Base-by-base conservation (phyloP, 92 coral and sea anemone genomes). In the Diadumene lineata region DNA sequence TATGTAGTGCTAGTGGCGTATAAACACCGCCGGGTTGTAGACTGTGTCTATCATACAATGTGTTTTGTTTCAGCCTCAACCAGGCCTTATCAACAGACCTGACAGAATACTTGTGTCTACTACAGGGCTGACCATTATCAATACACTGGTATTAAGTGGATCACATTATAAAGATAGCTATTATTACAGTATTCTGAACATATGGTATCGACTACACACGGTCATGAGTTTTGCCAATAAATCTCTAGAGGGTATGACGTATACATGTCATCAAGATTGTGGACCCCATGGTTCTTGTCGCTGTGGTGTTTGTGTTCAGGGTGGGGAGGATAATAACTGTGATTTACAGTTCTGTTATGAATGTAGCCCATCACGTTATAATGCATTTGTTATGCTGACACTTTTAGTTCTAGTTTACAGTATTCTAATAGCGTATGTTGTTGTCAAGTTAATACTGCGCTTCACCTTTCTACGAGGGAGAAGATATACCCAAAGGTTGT, bases 251-350 rank as follows among this genome's bases (percentile, higher is more conserved):
- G 75, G 57, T 64, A 43, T 81, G 26, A 84, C 84, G 0, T 96
- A 96, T 72, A 72, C 96, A 0, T 96, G 99, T 57, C 78, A 92
- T 60, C 90, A 86, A 61, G 99, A 96, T 75, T 96, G 99, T 71
- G 99, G 99, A 8, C 99, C 99, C 24, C 99, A 92, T 70, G 99
- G 97, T 3, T 96, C 99, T 9, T 96, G 99, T 43, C 97, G 99
- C 75, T 96, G 99, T 79, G 97, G 99, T 57, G 84, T 96, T 22
- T 96, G 99, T 60, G 92, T 96, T 56, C 81, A 68, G 21, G 97
- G 97, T 18, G 94, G 97, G 16, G 85, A 84, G 64, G 70, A 76
- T 28, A 78, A 84, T 19, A 96, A 69, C 62, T 96, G 99, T 77
- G 87, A 89, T 63, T 84, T 92, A 19, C 88, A 86, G 25, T 74